These are phyloP conservation scores for Pyralis farinalis DNA, from an alignment of 2,888 invertebrate genomes.

Conservation along the genomic window DNA sequence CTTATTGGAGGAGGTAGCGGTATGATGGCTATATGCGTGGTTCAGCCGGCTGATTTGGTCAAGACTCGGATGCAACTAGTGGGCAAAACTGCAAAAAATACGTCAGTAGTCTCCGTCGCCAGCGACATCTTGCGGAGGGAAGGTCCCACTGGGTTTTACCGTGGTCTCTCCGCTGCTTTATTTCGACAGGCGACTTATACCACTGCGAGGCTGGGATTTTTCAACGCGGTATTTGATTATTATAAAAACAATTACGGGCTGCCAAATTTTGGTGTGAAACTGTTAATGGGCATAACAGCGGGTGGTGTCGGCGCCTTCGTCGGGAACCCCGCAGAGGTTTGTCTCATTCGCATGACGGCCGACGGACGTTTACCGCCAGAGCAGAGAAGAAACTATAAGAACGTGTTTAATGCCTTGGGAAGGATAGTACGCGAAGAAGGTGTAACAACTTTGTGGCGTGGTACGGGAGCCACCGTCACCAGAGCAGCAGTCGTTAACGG, in stretches of 20 bases:
- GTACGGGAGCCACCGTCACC: slow-evolving; percentile 89
- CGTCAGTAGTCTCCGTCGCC: slow-evolving; percentile 87
- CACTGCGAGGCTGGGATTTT: slow-evolving; percentile 95
- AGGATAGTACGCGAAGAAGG: slow-evolving; percentile 72
- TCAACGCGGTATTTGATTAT: slow-evolving; percentile 91
- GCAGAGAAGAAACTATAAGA: slow-evolving; percentile 93
- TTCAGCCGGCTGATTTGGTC: slow-evolving; percentile 49
- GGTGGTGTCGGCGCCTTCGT: slow-evolving; percentile 93
- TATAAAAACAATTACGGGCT: slow-evolving; percentile 72
- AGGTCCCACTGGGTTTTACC: slow-evolving; percentile 91
- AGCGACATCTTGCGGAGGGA: slow-evolving; percentile 88
- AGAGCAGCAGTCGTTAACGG: slow-evolving; percentile 98
- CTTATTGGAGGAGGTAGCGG: slow-evolving; percentile 20
- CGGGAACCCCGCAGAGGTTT: slow-evolving; percentile 97
- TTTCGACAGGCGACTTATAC: slow-evolving; percentile 98
- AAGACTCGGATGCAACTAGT: slow-evolving; percentile 72
- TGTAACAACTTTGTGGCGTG: slow-evolving; percentile 92
- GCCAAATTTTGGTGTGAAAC: slow-evolving; percentile 90
- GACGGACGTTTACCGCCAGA: slow-evolving; percentile 93
- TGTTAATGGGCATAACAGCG: slow-evolving; percentile 90
- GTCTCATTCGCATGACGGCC: slow-evolving; percentile 96
- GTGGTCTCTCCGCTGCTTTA: slow-evolving; percentile 94
- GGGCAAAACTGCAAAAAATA: slow-evolving; percentile 66
- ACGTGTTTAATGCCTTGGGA: slow-evolving; percentile 91
- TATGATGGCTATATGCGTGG: slow-evolving; percentile 42